Evolutionary conservation across 2,888 invertebrate species (phyloP).

Genomic region (Frankliniella intonsa): DNA sequence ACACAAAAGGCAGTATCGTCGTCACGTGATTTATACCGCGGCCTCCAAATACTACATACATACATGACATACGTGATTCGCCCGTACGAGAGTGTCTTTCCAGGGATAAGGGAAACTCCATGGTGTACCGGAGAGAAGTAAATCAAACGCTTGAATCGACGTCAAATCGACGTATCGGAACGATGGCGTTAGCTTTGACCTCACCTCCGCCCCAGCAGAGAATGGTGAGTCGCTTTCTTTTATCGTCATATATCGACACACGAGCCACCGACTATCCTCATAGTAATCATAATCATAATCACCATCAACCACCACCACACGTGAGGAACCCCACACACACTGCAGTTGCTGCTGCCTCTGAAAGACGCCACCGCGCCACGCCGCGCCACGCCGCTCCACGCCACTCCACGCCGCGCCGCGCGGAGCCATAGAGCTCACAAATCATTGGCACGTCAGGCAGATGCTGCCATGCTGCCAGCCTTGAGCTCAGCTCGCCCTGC

Average conservation of each 20-base stretch:
- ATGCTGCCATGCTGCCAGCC: constrained; percentile 7
- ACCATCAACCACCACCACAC: too few species aligned
- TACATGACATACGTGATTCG: background rate
- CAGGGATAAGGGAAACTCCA: constrained; percentile 20
- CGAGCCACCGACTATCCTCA: too few species aligned
- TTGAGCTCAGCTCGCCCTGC: background rate
- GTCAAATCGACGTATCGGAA: constrained; percentile 22
- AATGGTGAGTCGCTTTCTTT: too few species aligned
- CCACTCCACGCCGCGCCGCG: background rate
- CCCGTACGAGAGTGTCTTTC: constrained; percentile 7
- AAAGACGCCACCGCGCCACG: background rate
- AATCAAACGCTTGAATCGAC: constrained; percentile 22
- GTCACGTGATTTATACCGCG: constrained; percentile 1
- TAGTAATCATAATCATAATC: too few species aligned
- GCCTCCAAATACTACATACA: constrained; percentile 15
- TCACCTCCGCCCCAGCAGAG: background rate
- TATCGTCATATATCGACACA: too few species aligned
- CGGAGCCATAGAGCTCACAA: constrained; percentile 13
- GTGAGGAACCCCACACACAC: too few species aligned
- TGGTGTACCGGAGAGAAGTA: background rate
- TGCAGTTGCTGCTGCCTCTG: background rate
- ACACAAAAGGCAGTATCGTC: constrained; percentile 21
- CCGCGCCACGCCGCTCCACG: background rate
- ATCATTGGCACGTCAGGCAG: constrained; percentile 24
- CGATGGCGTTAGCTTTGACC: background rate